Evolutionary conservation across 2,797 vertebrate species (phyloP), one percentile per base, ranked within the genome.

Genomic region (Sebastes flavidus): DNA sequence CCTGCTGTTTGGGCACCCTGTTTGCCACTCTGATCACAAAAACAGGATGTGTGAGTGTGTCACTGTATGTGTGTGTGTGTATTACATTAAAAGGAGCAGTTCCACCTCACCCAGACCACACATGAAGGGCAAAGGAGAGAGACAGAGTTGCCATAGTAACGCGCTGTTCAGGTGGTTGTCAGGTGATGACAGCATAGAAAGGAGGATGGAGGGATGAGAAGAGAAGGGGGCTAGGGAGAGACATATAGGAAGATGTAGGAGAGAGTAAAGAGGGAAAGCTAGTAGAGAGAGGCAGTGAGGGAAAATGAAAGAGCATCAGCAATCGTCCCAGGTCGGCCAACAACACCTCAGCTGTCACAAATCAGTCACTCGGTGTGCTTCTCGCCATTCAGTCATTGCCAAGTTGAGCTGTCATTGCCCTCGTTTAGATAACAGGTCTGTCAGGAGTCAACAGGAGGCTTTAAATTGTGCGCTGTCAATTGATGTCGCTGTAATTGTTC

Each of bases 101-200:
- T 82, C 86, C 54, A 80, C 72, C 66, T 77, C 38, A 80, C 46
- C 42, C 56, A 70, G 75, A 91, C 82, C 59, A 65, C 80, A 92
- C 75, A 82, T 83, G 80, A 91, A 87, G 86, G 80, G 80, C 74
- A 75, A 36, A 80, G 55, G 3, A 71, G 68, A 29, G 68, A 71
- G 68, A 59, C 36, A 13, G 34, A 63, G 93, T 94, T 93, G 75
- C 87, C 78, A 91, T 92, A 72, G 88, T 81, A 90, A 94, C 88
- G 7, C 16, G 49, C 70, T 42, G 58, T 88, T 78, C 86, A 94
- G 88, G 91, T 92, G 78, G 83, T 78, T 89, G 84, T 85, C 79
- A 84, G 77, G 88, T 88, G 75, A 85, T 89, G 77, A 82, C 76
- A 80, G 82, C 67, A 79, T 29, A 65, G 77, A 81, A 68, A 65